Percentiles rank a stretch among this genome's conserved stretches.
These are phyloP conservation scores for Danionella cerebrum DNA, from an alignment of 2,113 vertebrate species.

Conservation along the genomic window DNA sequence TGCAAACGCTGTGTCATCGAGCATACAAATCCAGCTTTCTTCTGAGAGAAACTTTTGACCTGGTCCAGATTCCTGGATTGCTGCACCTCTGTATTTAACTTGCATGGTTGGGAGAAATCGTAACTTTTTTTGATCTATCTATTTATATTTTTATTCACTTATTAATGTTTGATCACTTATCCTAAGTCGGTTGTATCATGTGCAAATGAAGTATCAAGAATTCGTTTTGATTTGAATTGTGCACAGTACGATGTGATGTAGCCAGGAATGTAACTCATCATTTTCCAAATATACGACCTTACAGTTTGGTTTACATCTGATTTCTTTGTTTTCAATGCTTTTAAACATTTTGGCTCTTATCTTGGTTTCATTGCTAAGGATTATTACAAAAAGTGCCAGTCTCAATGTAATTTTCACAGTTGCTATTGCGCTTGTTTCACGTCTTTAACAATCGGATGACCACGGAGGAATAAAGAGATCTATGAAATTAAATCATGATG, in stretches of 20 bases:
- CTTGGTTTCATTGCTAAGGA: background rate
- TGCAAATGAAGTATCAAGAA: background rate
- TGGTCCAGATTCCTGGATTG: background rate
- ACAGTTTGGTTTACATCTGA: conserved; percentile 21
- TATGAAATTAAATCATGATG: no score
- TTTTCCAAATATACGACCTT: background rate
- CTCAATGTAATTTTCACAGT: conserved; percentile 7
- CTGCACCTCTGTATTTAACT: conserved; percentile 24
- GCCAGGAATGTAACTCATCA: background rate
- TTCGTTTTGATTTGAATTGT: background rate
- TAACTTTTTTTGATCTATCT: conserved; percentile 19
- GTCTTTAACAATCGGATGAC: conserved; percentile 2
- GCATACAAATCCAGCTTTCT: conserved; percentile 86
- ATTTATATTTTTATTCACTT: conserved; percentile 27
- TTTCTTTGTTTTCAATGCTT: conserved; percentile 10
- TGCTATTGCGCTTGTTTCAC: conserved; percentile 12
- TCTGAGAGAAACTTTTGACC: conserved; percentile 55
- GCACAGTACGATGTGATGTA: background rate
- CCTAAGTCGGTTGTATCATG: conserved; percentile 7
- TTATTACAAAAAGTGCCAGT: conserved; percentile 19
- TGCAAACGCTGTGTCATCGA: conserved; percentile 84
- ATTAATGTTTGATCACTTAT: background rate
- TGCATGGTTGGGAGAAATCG: conserved; percentile 7
- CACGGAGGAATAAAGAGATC: conserved; percentile 32
- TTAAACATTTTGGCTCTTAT: conserved; percentile 3